Evolutionary conservation across 2,113 vertebrate species (phyloP).

Genomic region (Phyllopteryx taeniolatus): DNA sequence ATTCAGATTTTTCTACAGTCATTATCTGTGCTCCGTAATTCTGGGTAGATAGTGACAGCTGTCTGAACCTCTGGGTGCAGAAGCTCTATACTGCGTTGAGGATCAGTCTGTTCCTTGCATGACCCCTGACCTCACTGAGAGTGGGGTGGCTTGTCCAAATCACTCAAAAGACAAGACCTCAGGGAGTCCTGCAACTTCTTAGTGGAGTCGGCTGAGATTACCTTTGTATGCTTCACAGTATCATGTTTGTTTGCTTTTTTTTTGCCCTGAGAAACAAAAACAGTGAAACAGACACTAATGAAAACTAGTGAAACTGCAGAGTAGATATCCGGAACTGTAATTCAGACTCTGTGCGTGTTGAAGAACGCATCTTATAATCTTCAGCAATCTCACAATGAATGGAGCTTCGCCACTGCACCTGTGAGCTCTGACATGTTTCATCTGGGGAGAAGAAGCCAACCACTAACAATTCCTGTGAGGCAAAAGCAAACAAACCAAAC

Average conservation of each 20-base stretch:
- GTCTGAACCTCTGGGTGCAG: conserved; percentile 35
- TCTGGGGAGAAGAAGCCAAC: conserved; percentile 36
- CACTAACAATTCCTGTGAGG: conserved; percentile 67
- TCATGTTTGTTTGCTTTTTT: conserved; percentile 34
- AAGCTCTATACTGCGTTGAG: conserved; percentile 33
- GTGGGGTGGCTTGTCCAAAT: conserved; percentile 52
- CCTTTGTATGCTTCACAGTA: conserved; percentile 32
- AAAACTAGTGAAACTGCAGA: conserved; percentile 16
- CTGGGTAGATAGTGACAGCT: conserved; percentile 32
- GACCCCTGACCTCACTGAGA: conserved; percentile 56
- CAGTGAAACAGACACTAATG: neutral
- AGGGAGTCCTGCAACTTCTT: conserved; percentile 45
- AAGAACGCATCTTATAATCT: conserved; percentile 26
- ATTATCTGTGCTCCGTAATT: neutral
- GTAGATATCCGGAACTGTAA: neutral
- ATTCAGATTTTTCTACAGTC: neutral
- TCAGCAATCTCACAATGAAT: conserved; percentile 19
- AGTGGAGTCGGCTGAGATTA: conserved; percentile 49
- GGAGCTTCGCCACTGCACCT: conserved; percentile 36
- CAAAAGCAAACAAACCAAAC: conserved; percentile 48
- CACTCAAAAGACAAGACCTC: conserved; percentile 49
- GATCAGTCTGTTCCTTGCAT: conserved; percentile 45
- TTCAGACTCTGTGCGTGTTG: conserved; percentile 11
- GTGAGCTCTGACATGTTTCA: conserved; percentile 57
- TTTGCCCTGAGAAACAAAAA: conserved; percentile 5